Conservation (phyloP, 2,888 invertebrate species). For the Sinohyriopsis cumingii region DNA sequence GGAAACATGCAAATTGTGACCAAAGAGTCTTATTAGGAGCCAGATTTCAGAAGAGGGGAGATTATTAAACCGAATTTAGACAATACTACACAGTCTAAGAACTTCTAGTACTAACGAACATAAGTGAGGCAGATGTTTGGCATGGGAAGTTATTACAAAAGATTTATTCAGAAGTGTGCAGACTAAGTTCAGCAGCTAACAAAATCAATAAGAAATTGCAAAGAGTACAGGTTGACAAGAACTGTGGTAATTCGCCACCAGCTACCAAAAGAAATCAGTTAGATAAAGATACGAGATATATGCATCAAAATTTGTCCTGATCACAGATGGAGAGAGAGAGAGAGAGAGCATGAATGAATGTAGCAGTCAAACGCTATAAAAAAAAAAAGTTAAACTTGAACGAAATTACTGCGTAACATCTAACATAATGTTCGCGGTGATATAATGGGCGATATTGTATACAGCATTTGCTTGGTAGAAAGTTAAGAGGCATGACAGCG, state of each 20-base stretch:
- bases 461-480: conserved; percentile 16
- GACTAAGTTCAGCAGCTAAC: conserved; percentile 9
- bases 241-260: conserved; percentile 31
- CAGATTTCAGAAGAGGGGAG: conserved; percentile 13
- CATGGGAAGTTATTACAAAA: conserved; percentile 19
- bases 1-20: conserved; percentile 19
- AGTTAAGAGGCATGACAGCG: conserved; percentile 19
- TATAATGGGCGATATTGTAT: conserved; percentile 19
- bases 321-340: conserved; percentile 24
- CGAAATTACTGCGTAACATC: conserved; percentile 19
- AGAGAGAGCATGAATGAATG: conserved; percentile 27
- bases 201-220: conserved; percentile 9
- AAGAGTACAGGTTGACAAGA: conserved; percentile 17
- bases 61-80: conserved; percentile 23
- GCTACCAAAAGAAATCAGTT: conserved; percentile 17
- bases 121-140: conserved; percentile 25
- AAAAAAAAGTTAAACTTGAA: too few species aligned
- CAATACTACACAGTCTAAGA: conserved; percentile 21
- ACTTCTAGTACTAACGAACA: conserved; percentile 17
- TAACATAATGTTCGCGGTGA: conserved; percentile 15
- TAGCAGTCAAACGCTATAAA: conserved; percentile 24
- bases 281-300: conserved; percentile 31
- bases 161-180: conserved; percentile 14
- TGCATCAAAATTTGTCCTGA: conserved; percentile 27
- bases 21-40: conserved; percentile 17